These are phyloP conservation scores for Watsonalla cultraria DNA, from an alignment of 2,888 invertebrate species.

Conservation along the genomic window DNA sequence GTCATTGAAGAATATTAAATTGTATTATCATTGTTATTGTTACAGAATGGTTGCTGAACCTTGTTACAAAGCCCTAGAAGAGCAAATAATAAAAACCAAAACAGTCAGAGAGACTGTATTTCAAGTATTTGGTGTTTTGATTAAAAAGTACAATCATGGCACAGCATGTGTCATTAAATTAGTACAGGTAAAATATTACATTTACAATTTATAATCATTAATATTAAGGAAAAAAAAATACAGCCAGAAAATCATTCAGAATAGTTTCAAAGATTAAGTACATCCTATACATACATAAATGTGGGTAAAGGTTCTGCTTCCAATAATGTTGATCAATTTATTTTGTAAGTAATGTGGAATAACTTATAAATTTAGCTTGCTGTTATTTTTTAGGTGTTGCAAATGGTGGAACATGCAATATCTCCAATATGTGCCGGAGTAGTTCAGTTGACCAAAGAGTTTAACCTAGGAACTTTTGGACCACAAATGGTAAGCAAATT, in stretches of 20 bases:
- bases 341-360: no score
- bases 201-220: background rate
- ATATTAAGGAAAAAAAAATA: background rate
- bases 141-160: conserved; percentile 91
- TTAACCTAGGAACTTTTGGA: conserved; percentile 83
- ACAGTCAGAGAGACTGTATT: conserved; percentile 83
- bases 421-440: conserved; percentile 84
- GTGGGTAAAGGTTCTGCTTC: no score
- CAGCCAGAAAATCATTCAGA: no score
- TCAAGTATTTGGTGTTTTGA: conserved; percentile 88
- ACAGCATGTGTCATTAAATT: conserved; percentile 86
- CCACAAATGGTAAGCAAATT: conserved; percentile 78
- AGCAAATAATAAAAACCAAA: conserved; percentile 81
- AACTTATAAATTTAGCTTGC: background rate
- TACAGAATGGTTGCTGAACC: conserved; percentile 83
- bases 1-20: no score
- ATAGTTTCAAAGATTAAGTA: no score
- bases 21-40: background rate
- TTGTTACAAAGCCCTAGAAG: conserved; percentile 85
- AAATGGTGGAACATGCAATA: conserved; percentile 86
- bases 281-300: no score
- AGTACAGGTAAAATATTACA: conserved; percentile 66
- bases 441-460: conserved; percentile 82
- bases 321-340: background rate
- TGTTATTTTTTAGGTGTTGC: conserved; percentile 80